Evolutionary conservation across 2,113 vertebrate genomes (phyloP), one percentile per base, ranked within the genome.

Genomic region (Ceyx cyanopectus): DNA sequence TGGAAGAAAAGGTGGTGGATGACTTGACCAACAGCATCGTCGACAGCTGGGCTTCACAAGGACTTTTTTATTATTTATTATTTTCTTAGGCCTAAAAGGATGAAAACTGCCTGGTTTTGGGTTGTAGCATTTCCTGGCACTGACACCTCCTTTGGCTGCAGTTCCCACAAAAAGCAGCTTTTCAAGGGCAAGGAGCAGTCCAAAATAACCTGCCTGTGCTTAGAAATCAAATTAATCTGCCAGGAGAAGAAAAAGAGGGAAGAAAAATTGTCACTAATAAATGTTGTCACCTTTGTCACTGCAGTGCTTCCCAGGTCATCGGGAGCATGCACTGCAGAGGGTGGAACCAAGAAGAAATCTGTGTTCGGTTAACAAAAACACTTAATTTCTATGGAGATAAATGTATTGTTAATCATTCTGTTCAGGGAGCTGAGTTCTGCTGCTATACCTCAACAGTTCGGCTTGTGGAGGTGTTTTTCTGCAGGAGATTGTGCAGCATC

Each of bases 41-140:
- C 1, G 9, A 10, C 30, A 27, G 53, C 37, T 5, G 0, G 23
- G 26, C 67, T 67, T 32, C 48, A 29, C 18, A 8, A n/a, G 16
- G 2, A 21, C 30, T 30, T 26, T 29, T 61, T 50, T 4, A 19
- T 67, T 53, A 70, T 29, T n/a, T 2, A 1, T 60, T 50, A 22
- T 17, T 41, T 41, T 77, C 9, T 30, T 5, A 37, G 41, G 46
- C 14, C 23, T 26, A 37, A 51, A 62, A 46, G 21, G 56, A 60
- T 62, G 56, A 27, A 50, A 43, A 1, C 2, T 3, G 1, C 57
- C 0, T 0, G 2, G 4, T 10, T 63, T 34, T 22, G 24, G 4
- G 14, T 50, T 41, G 43, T 9, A 58, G 61, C 1, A 0, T 89
- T 74, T 16, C 73, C 67, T 26, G 0, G 4, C 6, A 6, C 66